Base-by-base conservation (phyloP, 2,113 vertebrate genomes). In the Sylvietta virens region DNA sequence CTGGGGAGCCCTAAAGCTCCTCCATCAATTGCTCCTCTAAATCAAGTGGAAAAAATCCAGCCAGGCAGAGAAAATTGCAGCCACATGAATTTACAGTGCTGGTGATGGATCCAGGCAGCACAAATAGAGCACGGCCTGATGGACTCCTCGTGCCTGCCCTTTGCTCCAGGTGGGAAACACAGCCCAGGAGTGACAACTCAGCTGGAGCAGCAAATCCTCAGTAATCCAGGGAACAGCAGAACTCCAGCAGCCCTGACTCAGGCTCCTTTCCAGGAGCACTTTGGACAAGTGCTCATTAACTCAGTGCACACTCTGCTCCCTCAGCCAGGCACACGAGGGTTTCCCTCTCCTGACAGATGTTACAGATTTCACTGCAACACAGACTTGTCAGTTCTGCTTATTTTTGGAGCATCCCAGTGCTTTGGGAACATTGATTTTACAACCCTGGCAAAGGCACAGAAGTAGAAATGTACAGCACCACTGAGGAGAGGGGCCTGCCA, bases 81-180 rank as follows among this genome's bases (percentile, higher is more conserved):
- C 17, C 31, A 21, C 3, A 4, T 1, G 37, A 35, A 54, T 60
- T 58, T 19, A 16, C 35, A 88, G 39, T 0, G 33, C 0, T n/a
- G 60, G 64, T 27, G 70, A 62, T 2, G 26, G 58, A 50, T 10
- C 23, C 56, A 73, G 79, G 69, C 56, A 77, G 50, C 7, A 1
- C 12, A 35, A 48, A 17, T 2, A 53, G 19, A 57, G 60, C 72
- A 5, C 0, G 19, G 28, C 40, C 10, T 8, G 47, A 33, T 0
- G 2, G 72, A 27, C 69, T 45, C 58, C 48, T 35, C 44, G 6
- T 39, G 64, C 54, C 48, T 37, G 40, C 19, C 35, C 35, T 26
- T 31, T 69, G 71, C 50, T 71, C 58, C 57, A 53, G 62, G 48
- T 26, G 4, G 66, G 30, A 70, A 61, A 47, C 1, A 7, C 7